Conservation (phyloP, 2,797 vertebrate species). For the Zalophus californianus region DNA sequence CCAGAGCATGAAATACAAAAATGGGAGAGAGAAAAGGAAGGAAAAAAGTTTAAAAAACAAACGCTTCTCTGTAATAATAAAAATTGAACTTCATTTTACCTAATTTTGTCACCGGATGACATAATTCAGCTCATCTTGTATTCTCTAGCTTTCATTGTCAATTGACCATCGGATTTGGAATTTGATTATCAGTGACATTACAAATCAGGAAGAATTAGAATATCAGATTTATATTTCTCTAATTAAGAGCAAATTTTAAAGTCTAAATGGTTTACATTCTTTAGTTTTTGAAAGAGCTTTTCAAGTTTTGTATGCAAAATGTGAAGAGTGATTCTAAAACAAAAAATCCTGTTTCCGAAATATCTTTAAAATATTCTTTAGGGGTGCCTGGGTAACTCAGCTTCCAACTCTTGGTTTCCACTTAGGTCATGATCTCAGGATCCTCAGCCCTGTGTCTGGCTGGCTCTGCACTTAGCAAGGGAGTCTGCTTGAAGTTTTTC, state of each 20-base stretch:
- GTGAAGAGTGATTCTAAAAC: neutral
- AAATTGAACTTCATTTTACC: neutral
- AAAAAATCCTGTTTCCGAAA: neutral
- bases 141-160: neutral
- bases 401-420: neutral
- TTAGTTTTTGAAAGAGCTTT: neutral
- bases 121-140: neutral
- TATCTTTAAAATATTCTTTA: neutral
- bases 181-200: neutral
- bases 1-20: neutral
- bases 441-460: neutral
- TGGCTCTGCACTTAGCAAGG: neutral
- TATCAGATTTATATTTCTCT: neutral
- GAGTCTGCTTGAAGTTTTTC: neutral
- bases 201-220: neutral
- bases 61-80: neutral
- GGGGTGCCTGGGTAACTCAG: neutral
- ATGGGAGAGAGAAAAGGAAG: too few relatives aligned
- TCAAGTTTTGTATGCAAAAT: neutral
- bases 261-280: neutral
- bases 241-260: neutral
- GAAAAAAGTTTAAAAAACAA: neutral
- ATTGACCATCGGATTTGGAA: neutral
- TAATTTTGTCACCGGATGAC: neutral
- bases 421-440: neutral